Evolutionary conservation across 2,888 invertebrate genomes (phyloP), one percentile per base, ranked within the genome.

Genomic region (Halictus ligatus): DNA sequence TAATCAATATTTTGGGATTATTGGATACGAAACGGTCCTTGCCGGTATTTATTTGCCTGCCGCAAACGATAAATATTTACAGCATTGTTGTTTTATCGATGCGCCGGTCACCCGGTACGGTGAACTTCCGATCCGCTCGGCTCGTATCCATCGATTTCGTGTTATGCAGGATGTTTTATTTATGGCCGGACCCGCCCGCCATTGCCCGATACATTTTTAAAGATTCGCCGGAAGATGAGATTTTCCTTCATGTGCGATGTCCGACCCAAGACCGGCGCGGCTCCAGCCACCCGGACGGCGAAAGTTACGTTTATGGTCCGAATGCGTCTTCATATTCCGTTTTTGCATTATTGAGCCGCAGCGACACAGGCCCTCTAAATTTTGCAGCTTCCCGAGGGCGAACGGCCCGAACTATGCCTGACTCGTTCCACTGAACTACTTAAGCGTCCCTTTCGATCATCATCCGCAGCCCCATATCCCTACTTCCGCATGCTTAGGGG

Each of bases 1-100:
- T 78, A 78, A 84, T 84, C 69, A 50, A 83, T 84, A 84, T 71
- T 78, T 78, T 60, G 43, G 74, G 74, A 84, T 84, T 84, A 84
- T 78, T 50, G 69, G 69, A 84, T 50, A 78, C 3, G 69, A 71
- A 74, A 71, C 58, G 40, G 12, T 48, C 54, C 25, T 29, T 25
- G 40, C 40, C 48, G 6, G 40, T 78, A 64, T 78, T 73, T 73
- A 60, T 54, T 67, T 72, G n/a, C 15, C 25, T 10, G 10, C 73
- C 69, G 21, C 58, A n/a, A 60, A 43, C 43, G 69, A 84, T 84
- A 78, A 84, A 84, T 84, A 84, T 84, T 78, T 74, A 69, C 64
- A 35, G 50, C 21, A 54, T 83, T 75, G 72, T 76, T 83, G 76
- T 83, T 83, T 54, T n/a, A 73, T 76, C 76, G 71, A 60, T 73